phyloP scores from a whole-genome alignment of 2,888 invertebrate genomes.

The Exocentrus adspersus region DNA sequence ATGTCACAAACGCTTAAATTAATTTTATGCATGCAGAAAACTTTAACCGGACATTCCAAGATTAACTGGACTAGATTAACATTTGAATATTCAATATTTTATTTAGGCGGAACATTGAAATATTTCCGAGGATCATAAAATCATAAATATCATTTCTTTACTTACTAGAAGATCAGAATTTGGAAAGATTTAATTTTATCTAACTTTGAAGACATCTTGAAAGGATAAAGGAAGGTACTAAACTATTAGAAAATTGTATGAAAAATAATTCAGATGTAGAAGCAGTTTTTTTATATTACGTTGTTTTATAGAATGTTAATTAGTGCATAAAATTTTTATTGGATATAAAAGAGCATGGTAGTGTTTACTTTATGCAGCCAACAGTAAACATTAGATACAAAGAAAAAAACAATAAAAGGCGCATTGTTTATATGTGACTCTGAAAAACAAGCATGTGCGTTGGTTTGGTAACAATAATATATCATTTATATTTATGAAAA shows the following conservation, averaged over 20 bases:
- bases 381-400: conserved; percentile 10
- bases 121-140: neutral
- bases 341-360: no score
- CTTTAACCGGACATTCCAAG: conserved; percentile 16
- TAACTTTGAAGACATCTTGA: no score
- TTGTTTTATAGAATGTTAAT: no score
- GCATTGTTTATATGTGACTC: conserved; percentile 5
- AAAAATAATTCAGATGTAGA: no score
- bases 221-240: no score
- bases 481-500: conserved; percentile 27
- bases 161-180: no score
- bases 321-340: no score
- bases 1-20: conserved; percentile 39
- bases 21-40: conserved; percentile 39
- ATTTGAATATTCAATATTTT: conserved; percentile 31
- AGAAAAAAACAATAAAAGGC: neutral
- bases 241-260: no score
- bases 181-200: no score
- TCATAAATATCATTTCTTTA: conserved; percentile 13
- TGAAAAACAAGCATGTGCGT: conserved; percentile 23
- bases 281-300: no score
- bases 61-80: conserved; percentile 36
- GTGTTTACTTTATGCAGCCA: no score
- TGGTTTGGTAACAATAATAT: conserved; percentile 26
- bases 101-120: neutral